These are phyloP conservation scores for Dicyrtoma fusca DNA, from an alignment of 2,888 invertebrate species.

Conservation along the genomic window DNA sequence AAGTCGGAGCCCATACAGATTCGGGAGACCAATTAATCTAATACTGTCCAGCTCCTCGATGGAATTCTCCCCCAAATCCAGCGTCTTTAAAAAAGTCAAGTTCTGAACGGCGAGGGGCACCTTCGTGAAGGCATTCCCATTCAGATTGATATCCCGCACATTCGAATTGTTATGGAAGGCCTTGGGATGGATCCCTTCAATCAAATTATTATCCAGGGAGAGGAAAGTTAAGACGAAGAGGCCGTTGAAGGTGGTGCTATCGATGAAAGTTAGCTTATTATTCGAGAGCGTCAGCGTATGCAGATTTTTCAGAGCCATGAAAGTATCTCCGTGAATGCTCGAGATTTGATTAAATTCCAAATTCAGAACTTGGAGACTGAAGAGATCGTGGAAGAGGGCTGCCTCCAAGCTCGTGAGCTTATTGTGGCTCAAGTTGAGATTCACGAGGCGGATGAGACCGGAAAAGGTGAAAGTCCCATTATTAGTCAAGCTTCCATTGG, in stretches of 20 bases:
- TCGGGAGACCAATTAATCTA: slow-evolving; percentile 69
- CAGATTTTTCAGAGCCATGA: slow-evolving; percentile 87
- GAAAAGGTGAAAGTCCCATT: slow-evolving; percentile 62
- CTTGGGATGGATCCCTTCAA: slow-evolving; percentile 81
- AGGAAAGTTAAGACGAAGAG: slow-evolving; percentile 82
- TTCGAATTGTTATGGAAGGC: slow-evolving; percentile 76
- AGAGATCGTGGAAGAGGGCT: slow-evolving; percentile 80
- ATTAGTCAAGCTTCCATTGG: background rate
- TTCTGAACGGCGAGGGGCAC: slow-evolving; percentile 81
- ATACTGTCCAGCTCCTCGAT: slow-evolving; percentile 79
- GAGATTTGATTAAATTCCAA: slow-evolving; percentile 82
- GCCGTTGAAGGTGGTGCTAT: slow-evolving; percentile 84
- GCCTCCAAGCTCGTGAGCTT: slow-evolving; percentile 75
- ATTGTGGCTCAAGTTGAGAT: slow-evolving; percentile 83
- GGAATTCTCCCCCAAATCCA: slow-evolving; percentile 89
- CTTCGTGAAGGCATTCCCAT: slow-evolving; percentile 79
- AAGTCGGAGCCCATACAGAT: slow-evolving; percentile 80
- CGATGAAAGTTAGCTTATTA: slow-evolving; percentile 81
- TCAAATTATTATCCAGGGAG: slow-evolving; percentile 81
- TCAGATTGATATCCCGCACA: slow-evolving; percentile 78
- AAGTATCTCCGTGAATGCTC: slow-evolving; percentile 82
- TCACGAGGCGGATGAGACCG: slow-evolving; percentile 82
- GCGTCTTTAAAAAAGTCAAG: slow-evolving; percentile 80
- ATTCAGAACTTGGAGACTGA: slow-evolving; percentile 79
- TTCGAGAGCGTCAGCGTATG: slow-evolving; percentile 86